Evolutionary conservation across 2,888 invertebrate species (phyloP), one percentile per base, ranked within the genome.

Genomic region (Oscheius sp.): DNA sequence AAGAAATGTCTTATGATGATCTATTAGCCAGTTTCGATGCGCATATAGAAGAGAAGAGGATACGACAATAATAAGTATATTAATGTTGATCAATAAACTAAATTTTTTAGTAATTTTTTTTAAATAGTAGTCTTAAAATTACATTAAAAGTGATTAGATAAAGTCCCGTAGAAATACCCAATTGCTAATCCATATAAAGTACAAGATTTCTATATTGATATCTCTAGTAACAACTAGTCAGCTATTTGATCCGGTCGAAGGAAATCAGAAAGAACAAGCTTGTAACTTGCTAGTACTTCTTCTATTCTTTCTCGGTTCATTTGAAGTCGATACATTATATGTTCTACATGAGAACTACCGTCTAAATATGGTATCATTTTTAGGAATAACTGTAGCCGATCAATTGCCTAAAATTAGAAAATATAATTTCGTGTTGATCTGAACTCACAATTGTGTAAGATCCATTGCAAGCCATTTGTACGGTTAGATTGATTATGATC

Each of bases 291-390:
- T 62, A 79, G 56, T 5, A 75, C 73, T 12, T 47, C 59, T 49
- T 72, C 72, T 3, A 77, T 64, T 20, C 54, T 61, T 3, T 63
- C 28, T 9, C 77, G 72, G 24, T 67, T 65, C 75, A 68, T 44
- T 61, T 73, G 70, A 20, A 70, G 54, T 38, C 68, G 65, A 64
- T 74, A 81, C 59, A 80, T 82, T 44, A 82, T 81, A 41, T 80
- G 79, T 57, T 82, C 82, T 14, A 82, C 62, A 63, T 82, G 82
- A 54, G 79, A 68, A 17, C 69, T 63, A 30, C 82, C 82, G 50
- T 80, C 70, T 61, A 82, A 65, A 57, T 74, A 72, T 8, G 80
- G 79, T 20, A 71, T 71, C 50, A 77, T 68, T 26, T 59, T 41
- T 1, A 74, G 32, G 28, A 41, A 65, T 14, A 26, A n/a, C 26